phyloP scores from a whole-genome alignment of 2,113 vertebrate genomes.

The Larimichthys polyactis region DNA sequence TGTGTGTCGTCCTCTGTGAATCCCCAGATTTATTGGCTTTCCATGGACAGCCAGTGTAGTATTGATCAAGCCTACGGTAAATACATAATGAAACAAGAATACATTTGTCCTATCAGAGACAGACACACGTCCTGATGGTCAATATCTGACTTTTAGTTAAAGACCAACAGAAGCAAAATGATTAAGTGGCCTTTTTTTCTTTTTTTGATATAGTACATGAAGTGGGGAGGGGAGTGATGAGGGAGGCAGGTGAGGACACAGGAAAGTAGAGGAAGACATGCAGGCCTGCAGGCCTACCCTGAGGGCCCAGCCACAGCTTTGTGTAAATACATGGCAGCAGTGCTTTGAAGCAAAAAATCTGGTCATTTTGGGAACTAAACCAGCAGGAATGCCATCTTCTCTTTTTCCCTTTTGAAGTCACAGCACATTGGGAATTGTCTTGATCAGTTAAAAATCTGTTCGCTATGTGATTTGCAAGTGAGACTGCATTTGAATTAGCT shows the following conservation, averaged over 20 bases:
- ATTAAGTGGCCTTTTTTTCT: not conserved
- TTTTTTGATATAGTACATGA: conserved; percentile 21
- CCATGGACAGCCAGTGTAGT: not conserved
- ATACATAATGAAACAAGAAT: conserved; percentile 1
- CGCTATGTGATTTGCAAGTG: conserved; percentile 20
- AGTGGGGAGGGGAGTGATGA: not conserved
- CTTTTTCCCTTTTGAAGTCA: conserved; percentile 19
- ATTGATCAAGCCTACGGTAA: conserved; percentile 27
- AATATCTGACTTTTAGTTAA: conserved; percentile 30
- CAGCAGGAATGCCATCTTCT: not conserved
- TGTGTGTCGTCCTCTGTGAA: not conserved
- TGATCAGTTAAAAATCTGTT: not conserved
- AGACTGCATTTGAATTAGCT: conserved; percentile 28
- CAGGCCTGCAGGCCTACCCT: conserved; percentile 6
- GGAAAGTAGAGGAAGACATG: not conserved
- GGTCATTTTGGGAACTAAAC: conserved; percentile 40
- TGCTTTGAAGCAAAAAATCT: conserved; percentile 20
- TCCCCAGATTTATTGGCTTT: not conserved
- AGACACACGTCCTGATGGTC: not conserved
- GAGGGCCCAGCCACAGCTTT: conserved; percentile 18
- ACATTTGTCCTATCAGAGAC: not conserved
- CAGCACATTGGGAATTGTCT: conserved; percentile 8
- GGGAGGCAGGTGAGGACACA: not conserved
- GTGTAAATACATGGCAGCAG: conserved; percentile 36
- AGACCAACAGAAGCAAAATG: not conserved